Percentiles rank a stretch among this genome's conserved stretches.
Conservation (phyloP, 2,797 vertebrate genomes). For the Gymnodraco acuticeps region DNA sequence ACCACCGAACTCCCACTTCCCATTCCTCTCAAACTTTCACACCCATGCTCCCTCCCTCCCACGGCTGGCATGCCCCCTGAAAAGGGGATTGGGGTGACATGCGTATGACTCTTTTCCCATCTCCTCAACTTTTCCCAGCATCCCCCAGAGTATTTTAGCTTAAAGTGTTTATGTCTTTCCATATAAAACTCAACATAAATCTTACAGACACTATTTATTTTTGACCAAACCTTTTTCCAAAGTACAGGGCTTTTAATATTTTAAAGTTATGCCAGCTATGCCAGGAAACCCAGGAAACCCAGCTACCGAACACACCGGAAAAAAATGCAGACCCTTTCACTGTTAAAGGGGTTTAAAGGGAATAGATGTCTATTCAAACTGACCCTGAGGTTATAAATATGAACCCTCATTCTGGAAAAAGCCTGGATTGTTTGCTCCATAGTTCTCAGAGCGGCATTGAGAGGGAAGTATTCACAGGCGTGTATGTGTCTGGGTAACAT, state of each 20-base stretch:
- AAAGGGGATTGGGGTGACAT: slow-evolving; percentile 69
- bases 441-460: slow-evolving; percentile 56
- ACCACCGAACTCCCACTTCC: slow-evolving; percentile 85
- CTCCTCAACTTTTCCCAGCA: slow-evolving; percentile 63
- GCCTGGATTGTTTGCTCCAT: slow-evolving; percentile 51
- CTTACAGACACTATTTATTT: neutral
- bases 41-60: slow-evolving; percentile 54
- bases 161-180: neutral
- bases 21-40: slow-evolving; percentile 81
- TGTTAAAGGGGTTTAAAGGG: slow-evolving; percentile 68
- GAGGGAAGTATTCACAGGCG: slow-evolving; percentile 63
- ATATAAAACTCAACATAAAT: slow-evolving; percentile 4
- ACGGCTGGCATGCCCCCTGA: slow-evolving; percentile 67
- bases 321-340: slow-evolving; percentile 48
- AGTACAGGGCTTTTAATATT: neutral
- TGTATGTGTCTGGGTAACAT: slow-evolving; percentile 80
- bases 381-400: slow-evolving; percentile 67
- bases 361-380: slow-evolving; percentile 49
- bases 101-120: slow-evolving; percentile 62
- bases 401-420: slow-evolving; percentile 52
- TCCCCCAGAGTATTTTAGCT: slow-evolving; percentile 10
- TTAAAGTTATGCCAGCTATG: slow-evolving; percentile 30
- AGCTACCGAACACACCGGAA: slow-evolving; percentile 14
- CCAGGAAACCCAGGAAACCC: slow-evolving; percentile 25
- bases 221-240: slow-evolving; percentile 1